These are phyloP conservation scores for Trachymyrmex cornetzi DNA, from an alignment of 1,140 invertebrate genomes.

Conservation along the genomic window DNA sequence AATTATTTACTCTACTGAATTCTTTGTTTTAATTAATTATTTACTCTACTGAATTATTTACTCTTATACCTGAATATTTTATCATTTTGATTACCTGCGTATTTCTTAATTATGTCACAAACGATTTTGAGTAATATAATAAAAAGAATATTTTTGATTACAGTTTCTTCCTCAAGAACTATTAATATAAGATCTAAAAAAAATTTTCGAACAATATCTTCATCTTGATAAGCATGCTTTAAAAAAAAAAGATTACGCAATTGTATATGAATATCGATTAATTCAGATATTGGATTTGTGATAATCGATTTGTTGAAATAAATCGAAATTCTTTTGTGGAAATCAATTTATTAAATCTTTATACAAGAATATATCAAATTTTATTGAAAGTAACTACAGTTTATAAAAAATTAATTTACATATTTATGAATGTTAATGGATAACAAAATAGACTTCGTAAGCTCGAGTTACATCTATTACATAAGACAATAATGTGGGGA, in stretches of 20 bases:
- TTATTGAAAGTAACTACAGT: constrained; percentile 58
- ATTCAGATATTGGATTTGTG: not conserved
- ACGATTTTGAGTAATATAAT: not conserved
- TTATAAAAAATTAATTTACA: constrained; percentile 75
- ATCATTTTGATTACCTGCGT: not conserved
- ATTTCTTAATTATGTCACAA: not conserved
- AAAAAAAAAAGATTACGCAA: constrained; percentile 20
- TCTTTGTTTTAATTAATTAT: too few relatives aligned
- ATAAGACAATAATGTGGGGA: constrained; percentile 31
- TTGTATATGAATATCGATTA: not conserved
- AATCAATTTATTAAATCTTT: constrained; percentile 73
- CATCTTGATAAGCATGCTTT: not conserved
- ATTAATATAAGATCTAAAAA: not conserved
- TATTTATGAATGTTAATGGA: constrained; percentile 59
- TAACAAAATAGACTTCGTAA: constrained; percentile 66
- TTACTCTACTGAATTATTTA: not conserved
- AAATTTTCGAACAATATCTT: not conserved
- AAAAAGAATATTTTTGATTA: constrained; percentile 3
- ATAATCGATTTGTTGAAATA: not conserved
- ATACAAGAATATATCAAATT: constrained; percentile 69
- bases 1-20: not conserved
- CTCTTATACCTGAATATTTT: not conserved
- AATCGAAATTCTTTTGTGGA: constrained; percentile 18
- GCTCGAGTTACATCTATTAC: constrained; percentile 67
- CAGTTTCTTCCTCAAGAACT: not conserved